A percentile compares a stretch with the other conserved stretches of the same genome.
Evolutionary conservation across 2,888 invertebrate genomes (phyloP).

Genomic region (Timema cristinae): DNA sequence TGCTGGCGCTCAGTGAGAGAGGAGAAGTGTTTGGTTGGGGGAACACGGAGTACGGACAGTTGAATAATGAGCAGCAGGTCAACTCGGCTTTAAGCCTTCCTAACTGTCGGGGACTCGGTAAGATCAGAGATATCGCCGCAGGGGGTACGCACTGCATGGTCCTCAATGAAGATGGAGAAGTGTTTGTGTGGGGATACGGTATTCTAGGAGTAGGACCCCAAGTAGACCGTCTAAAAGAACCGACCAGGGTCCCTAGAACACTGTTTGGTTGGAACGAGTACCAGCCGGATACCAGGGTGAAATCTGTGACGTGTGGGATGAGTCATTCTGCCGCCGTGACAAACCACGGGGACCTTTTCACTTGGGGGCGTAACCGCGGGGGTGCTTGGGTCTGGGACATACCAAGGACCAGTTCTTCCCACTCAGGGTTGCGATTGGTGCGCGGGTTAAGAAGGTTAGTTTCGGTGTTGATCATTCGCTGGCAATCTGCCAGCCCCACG

Average conservation of each 20-base stretch:
- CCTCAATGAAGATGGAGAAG: conserved; percentile 77
- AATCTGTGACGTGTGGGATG: conserved; percentile 65
- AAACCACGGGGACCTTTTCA: conserved; percentile 76
- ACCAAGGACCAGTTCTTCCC: conserved; percentile 83
- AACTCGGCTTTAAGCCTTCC: conserved; percentile 64
- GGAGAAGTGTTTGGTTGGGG: conserved; percentile 97
- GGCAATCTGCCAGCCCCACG: conserved; percentile 69
- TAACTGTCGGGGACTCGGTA: conserved; percentile 64
- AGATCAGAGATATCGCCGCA: conserved; percentile 72
- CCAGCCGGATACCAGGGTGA: conserved; percentile 63
- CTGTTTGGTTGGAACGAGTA: conserved; percentile 86
- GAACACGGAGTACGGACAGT: conserved; percentile 88
- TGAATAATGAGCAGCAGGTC: conserved; percentile 65
- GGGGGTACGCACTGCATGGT: conserved; percentile 85
- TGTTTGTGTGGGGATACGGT: conserved; percentile 93
- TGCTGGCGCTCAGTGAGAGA: conserved; percentile 80
- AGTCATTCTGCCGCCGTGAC: conserved; percentile 79
- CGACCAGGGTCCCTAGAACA: conserved; percentile 69
- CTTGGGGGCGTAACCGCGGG: conserved; percentile 86
- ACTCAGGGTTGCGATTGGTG: conserved; percentile 73
- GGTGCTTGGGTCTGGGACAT: conserved; percentile 79
- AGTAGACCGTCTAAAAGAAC: conserved; percentile 60
- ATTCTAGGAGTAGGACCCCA: conserved; percentile 84
- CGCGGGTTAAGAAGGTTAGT: conserved; percentile 64
- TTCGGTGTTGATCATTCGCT: conserved; percentile 86